These are phyloP conservation scores for Gobionotothen gibberifrons DNA, from an alignment of 2,797 vertebrate species.

Conservation along the genomic window DNA sequence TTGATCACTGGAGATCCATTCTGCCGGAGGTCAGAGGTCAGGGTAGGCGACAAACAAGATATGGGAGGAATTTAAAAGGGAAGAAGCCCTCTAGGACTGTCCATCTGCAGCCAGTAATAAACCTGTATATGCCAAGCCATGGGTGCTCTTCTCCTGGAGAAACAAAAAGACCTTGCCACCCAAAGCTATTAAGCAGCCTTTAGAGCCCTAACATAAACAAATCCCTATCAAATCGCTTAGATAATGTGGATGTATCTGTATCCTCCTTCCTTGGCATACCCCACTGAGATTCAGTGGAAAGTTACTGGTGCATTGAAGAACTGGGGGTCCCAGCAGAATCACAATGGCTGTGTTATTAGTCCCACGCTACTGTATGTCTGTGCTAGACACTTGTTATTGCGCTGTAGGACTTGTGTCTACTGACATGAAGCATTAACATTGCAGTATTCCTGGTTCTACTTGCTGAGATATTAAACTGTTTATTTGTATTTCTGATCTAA, in stretches of 20 bases:
- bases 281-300: constrained; percentile 59
- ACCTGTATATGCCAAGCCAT: not conserved
- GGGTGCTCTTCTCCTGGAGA: constrained; percentile 8
- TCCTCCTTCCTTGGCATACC: constrained; percentile 29
- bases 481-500: too few relatives aligned
- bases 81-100: constrained; percentile 9
- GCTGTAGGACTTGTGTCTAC: constrained; percentile 15
- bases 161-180: constrained; percentile 34
- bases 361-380: constrained; percentile 30
- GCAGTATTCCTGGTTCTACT: not conserved
- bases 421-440: constrained; percentile 5
- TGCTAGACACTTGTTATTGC: constrained; percentile 31
- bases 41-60: constrained; percentile 33
- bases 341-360: constrained; percentile 63
- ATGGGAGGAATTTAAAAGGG: constrained; percentile 28
- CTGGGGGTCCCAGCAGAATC: constrained; percentile 33
- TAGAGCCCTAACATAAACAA: constrained; percentile 28
- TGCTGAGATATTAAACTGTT: not conserved
- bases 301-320: constrained; percentile 68
- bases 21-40: constrained; percentile 53
- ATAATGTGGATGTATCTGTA: constrained; percentile 14
- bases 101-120: constrained; percentile 19
- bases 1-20: constrained; percentile 48
- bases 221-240: constrained; percentile 23
- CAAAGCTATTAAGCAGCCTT: constrained; percentile 16